Evolutionary conservation across 1,140 invertebrate genomes (phyloP).

Genomic region (Drosophila bocki): DNA sequence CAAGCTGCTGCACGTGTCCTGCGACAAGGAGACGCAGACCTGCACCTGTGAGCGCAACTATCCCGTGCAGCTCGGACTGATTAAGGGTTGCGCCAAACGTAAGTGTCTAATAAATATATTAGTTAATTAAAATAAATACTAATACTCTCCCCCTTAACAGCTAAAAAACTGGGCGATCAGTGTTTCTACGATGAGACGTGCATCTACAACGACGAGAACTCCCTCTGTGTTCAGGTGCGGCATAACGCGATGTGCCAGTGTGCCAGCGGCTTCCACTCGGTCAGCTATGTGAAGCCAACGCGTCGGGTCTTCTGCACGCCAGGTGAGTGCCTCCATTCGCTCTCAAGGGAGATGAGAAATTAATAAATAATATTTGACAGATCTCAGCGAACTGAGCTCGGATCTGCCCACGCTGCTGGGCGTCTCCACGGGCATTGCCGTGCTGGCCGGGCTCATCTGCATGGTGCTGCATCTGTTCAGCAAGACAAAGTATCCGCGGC

Average conservation of each 20-base stretch:
- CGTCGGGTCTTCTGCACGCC: slow-evolving; percentile 92
- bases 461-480: slow-evolving; percentile 94
- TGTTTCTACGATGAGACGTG: slow-evolving; percentile 93
- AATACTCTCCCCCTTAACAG: slow-evolving; percentile 83
- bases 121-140: background rate
- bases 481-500: slow-evolving; percentile 89
- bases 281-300: slow-evolving; percentile 89
- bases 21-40: slow-evolving; percentile 88
- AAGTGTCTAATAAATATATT: slow-evolving; percentile 81
- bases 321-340: slow-evolving; percentile 86
- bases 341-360: background rate
- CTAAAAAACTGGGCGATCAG: slow-evolving; percentile 92
- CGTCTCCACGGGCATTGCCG: slow-evolving; percentile 92
- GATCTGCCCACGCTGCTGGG: slow-evolving; percentile 93
- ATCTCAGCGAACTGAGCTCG: slow-evolving; percentile 92
- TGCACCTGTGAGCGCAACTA: slow-evolving; percentile 92
- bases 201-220: slow-evolving; percentile 90
- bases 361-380: slow-evolving; percentile 84
- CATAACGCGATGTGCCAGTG: slow-evolving; percentile 95
- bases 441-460: slow-evolving; percentile 93
- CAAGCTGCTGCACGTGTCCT: slow-evolving; percentile 90
- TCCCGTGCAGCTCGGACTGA: slow-evolving; percentile 90
- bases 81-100: slow-evolving; percentile 93
- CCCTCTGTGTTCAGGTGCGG: slow-evolving; percentile 92
- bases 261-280: slow-evolving; percentile 91